These are phyloP conservation scores for Trichopoda pennipes DNA, from an alignment of 2,888 invertebrate species.

Conservation along the genomic window DNA sequence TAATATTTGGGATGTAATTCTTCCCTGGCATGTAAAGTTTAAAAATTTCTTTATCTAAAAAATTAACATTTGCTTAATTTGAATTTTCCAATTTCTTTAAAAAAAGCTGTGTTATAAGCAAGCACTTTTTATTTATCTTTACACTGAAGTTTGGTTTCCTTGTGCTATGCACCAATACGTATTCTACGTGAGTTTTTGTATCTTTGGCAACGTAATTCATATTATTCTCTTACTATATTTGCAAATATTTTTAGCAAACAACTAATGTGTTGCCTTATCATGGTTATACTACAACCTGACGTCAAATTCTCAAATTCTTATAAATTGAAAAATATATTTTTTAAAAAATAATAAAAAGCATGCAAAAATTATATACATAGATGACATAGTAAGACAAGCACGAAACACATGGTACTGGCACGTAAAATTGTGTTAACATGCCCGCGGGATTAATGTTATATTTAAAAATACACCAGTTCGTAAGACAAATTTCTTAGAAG, in stretches of 20 bases:
- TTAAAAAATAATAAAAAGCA: conserved; percentile 28
- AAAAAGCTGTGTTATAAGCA: background rate
- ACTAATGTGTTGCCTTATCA: conserved; percentile 67
- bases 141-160: conserved; percentile 45
- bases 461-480: conserved; percentile 33
- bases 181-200: conserved; percentile 67
- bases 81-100: conserved; percentile 2
- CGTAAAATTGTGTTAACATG: conserved; percentile 70
- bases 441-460: conserved; percentile 70
- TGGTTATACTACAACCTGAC: conserved; percentile 63
- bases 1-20: too few species aligned
- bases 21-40: too few species aligned
- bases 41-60: too few species aligned
- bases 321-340: conserved; percentile 31
- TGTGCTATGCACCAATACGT: conserved; percentile 60
- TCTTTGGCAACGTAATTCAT: conserved; percentile 65
- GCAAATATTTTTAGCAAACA: conserved; percentile 67
- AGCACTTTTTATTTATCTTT: conserved; percentile 9
- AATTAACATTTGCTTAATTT: too few species aligned
- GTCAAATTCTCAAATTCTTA: conserved; percentile 52
- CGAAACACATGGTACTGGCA: conserved; percentile 61
- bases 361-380: conserved; percentile 29
- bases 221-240: conserved; percentile 56
- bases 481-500: conserved; percentile 11
- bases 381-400: conserved; percentile 28